Base-by-base conservation (phyloP, 2,113 vertebrate species). In the Planiliza haematocheilus region DNA sequence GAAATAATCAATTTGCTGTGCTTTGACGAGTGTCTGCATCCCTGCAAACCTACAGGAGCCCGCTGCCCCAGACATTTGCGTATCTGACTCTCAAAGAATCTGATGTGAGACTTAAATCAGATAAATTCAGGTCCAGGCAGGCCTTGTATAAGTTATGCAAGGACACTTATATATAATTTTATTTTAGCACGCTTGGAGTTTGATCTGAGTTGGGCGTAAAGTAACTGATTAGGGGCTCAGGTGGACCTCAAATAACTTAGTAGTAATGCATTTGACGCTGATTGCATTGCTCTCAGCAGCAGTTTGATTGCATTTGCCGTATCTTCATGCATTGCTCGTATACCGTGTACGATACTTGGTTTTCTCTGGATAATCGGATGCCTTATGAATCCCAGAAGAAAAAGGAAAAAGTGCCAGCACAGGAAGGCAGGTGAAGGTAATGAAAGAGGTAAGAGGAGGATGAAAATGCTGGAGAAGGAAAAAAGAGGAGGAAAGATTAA, bases 51-150 rank as follows among this genome's bases (percentile, higher is more conserved):
- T 56, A 48, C 77, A 50, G 56, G 24, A 73, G 55, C 46, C 55
- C 56, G 21, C 37, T 74, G 24, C 50, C 49, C 57, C 57, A 63
- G 58, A 51, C 57, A 43, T 50, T 48, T 49, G 17, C 45, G 18
- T 18, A 51, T 7, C 17, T 43, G 43, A 36, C 36, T 50, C 53
- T 52, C 21, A 52, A 5, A 37, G 18, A 55, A 34, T 13, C 51
- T 57, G 17, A 63, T 58, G 58, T 51, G 46, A 77, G 52, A 51
- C 51, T 38, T 42, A 57, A 64, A 51, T 63, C 39, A 51, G 63
- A 77, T 43, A 56, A 50, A 14, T 48, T 77, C 74, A 70, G 24
- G 74, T 69, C 62, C 12, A 36, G 74, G 20, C 74, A 69, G 57
- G 65, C 21, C 56, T 43, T 17, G 36, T 51, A 51, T 49, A 42